Evolutionary conservation across 2,797 vertebrate species (phyloP).

Genomic region (Muraenolepis orangiensis): DNA sequence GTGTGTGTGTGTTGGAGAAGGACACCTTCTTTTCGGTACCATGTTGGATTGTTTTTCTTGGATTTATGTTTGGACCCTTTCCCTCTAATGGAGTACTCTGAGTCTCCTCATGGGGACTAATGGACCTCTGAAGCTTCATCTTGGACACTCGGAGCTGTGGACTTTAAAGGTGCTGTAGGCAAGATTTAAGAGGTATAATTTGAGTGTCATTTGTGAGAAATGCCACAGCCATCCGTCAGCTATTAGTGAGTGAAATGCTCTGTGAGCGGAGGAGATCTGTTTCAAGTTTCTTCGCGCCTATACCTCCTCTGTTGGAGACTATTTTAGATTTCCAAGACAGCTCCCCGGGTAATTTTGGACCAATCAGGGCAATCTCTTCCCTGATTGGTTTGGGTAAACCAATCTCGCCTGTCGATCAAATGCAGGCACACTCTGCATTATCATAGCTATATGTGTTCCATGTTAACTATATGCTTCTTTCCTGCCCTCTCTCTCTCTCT

Average conservation of each 20-base stretch:
- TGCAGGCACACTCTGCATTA: background rate
- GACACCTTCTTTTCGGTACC: background rate
- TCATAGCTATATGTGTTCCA: too few relatives aligned
- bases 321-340: background rate
- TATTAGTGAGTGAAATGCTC: background rate
- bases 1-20: background rate
- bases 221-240: background rate
- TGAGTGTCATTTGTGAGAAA: background rate
- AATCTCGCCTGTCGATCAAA: background rate
- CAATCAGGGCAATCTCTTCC: background rate
- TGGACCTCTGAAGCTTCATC: background rate
- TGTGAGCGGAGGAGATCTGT: background rate
- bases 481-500: background rate
- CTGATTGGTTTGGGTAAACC: background rate
- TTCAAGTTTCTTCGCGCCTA: background rate
- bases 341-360: background rate
- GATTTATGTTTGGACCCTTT: background rate
- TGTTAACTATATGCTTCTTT: too few relatives aligned
- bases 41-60: background rate
- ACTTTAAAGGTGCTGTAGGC: background rate
- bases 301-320: background rate
- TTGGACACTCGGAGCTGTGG: background rate
- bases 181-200: background rate
- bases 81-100: background rate
- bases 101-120: background rate